Evolutionary conservation across 64 coral and sea anemone species (phyloP), one percentile per base, ranked within the genome.

Genomic region (Trachythela sp.): DNA sequence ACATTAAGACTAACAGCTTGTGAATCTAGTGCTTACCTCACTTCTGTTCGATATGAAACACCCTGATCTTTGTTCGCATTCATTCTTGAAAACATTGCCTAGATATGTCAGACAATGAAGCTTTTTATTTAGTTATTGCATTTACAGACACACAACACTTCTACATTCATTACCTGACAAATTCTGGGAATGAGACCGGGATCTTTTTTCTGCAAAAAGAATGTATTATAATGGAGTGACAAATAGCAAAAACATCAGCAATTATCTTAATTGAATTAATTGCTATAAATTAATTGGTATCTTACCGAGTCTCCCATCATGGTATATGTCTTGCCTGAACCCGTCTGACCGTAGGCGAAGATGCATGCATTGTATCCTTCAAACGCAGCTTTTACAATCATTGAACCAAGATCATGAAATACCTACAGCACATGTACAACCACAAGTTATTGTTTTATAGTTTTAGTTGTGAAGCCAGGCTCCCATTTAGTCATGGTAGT

Each of bases 341-440:
- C 96, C 10, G 96, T 99, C 77, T 99, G 96, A 29, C 96, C 96
- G 48, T 99, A 99, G 0, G 96, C 96, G 89, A 99, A 99, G 48
- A 99, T 99, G 84, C 96, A 99, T 0, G 94, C 96, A 39, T 95
- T 99, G 54, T 99, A 99, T 11, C 96, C 96, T 48, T 99, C 96
- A 8, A 99, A 93, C 34, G 95, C 95, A 29, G 95, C 93, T 48
- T 97, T 97, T 27, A 97, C 87, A 18, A 97, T 93, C 83, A 93
- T 94, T 35, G 84, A 91, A 18, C 96, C 93, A 89, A 94, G 93
- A 84, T 94, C 93, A 52, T 99, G 91, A 48, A 94, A 99, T 0
- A 99, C 96, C 96, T 97, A 50, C 9, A 33, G 22, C 70, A 54
- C 87, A 54, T 64, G 4, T 64, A 22, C 56, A 64, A 20, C 49